These are phyloP conservation scores for Gastracanthus pulcherrimus DNA, from an alignment of 2,888 invertebrate genomes.

Conservation along the genomic window DNA sequence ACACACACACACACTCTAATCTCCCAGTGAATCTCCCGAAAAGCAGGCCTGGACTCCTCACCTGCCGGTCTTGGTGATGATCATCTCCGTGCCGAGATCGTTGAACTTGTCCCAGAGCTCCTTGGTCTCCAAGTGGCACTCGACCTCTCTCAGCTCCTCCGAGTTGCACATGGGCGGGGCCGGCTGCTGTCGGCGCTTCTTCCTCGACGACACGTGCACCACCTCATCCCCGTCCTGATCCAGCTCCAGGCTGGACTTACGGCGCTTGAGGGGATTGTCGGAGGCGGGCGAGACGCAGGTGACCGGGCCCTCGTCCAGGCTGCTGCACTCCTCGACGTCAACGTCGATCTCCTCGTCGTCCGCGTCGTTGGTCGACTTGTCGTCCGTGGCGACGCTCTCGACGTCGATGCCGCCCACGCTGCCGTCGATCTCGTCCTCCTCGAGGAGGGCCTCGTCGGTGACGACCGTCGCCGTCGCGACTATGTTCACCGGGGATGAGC, in stretches of 20 bases:
- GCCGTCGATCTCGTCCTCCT: conserved; percentile 79
- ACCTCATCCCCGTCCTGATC: conserved; percentile 68
- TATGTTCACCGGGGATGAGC: conserved; percentile 73
- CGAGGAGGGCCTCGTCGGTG: conserved; percentile 76
- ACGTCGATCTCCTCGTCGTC: conserved; percentile 80
- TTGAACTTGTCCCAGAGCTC: conserved; percentile 91
- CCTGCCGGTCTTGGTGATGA: conserved; percentile 91
- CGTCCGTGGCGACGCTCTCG: conserved; percentile 76
- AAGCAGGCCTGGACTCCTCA: no score
- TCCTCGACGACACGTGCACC: conserved; percentile 45
- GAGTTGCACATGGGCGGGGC: conserved; percentile 72
- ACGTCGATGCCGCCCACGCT: conserved; percentile 77
- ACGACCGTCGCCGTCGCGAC: conserved; percentile 77
- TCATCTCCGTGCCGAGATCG: conserved; percentile 90
- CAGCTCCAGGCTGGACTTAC: conserved; percentile 12
- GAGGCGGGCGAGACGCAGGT: background rate
- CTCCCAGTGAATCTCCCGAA: background rate
- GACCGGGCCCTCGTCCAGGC: conserved; percentile 78
- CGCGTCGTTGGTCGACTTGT: conserved; percentile 65
- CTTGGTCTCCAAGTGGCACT: conserved; percentile 88
- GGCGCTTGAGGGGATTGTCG: conserved; percentile 39
- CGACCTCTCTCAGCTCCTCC: conserved; percentile 82
- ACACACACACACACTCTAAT: no score
- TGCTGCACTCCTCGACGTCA: conserved; percentile 82
- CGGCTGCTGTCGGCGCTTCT: conserved; percentile 75